Conservation (phyloP, 2,797 vertebrate species). For the Mastacembelus armatus region DNA sequence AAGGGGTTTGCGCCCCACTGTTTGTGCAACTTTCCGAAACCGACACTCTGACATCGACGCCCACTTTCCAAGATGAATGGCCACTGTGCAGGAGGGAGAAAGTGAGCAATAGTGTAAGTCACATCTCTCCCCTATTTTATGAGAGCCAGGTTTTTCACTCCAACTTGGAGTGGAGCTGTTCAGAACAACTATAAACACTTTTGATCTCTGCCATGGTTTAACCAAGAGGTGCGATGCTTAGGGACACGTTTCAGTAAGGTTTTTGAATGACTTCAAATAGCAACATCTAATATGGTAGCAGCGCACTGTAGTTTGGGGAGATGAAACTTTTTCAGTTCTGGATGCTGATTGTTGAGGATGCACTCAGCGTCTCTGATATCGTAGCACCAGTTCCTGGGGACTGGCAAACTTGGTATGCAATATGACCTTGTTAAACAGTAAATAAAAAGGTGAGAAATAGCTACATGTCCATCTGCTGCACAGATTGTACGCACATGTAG, state of each 20-base stretch:
- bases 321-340: neutral
- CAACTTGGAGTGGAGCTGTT: too few relatives aligned
- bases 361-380: neutral
- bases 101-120: neutral
- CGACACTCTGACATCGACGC: too few relatives aligned
- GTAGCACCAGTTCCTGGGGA: conserved; percentile 11
- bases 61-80: neutral
- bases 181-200: too few relatives aligned
- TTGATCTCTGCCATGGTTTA: too few relatives aligned
- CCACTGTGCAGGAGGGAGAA: neutral
- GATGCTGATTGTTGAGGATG: neutral
- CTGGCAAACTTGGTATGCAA: conserved; percentile 3
- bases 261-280: neutral
- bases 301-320: neutral
- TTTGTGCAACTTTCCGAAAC: too few relatives aligned
- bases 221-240: too few relatives aligned
- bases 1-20: neutral
- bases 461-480: neutral
- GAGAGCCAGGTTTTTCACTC: too few relatives aligned
- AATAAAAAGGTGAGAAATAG: conserved; percentile 11
- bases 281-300: neutral
- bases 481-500: neutral
- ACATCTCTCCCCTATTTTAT: neutral
- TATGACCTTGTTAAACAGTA: neutral
- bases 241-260: neutral